Base-by-base conservation (phyloP, 2,113 vertebrate genomes). In the Notarius lentiginosus region DNA sequence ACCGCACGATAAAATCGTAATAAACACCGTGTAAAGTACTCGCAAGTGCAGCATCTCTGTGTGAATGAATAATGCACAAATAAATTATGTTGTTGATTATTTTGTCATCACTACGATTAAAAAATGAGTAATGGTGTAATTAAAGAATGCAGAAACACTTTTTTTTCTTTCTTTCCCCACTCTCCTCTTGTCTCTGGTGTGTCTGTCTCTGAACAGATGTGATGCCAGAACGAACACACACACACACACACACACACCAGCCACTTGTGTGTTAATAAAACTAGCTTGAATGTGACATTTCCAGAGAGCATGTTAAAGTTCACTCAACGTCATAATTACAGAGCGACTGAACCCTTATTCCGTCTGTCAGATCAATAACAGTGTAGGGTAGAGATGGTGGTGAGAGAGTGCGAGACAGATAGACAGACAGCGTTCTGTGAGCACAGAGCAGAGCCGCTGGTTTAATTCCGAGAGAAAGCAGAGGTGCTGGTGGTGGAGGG, bases 241-340 rank as follows among this genome's bases (percentile, higher is more conserved):
- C 53, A 27, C 51, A 61, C n/a, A 34, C 58, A 55, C 41, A 34
- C 72, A 22, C 86, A 15, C 63, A 15, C 30, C 2, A 15, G 22
- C 22, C 15, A 51, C 34, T 22, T 87, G 76, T 77, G 47, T 68
- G 22, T 47, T 87, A 73, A 85, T 86, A 73, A 83, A 63, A 73
- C 87, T 68, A 49, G 55, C 77, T 58, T 80, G 68, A 77, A 82
- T 86, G 51, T 90, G 88, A 90, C 86, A 87, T 88, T 89, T 86
- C 60, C 76, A 81, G 68, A 84, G 80, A 79, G 24, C 53, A 86
- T 88, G 89, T 88, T 79, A 87, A 76, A 89, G 87, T 88, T 87
- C 84, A 85, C 85, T 72, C 77, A 82, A 68, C 75, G 84, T 88
- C 87, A 76, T 90, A 91, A 92, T 89, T 90, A 90, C 79, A 87